Conservation (phyloP, 2,113 vertebrate genomes). For the Psammodynastes pulverulentus region DNA sequence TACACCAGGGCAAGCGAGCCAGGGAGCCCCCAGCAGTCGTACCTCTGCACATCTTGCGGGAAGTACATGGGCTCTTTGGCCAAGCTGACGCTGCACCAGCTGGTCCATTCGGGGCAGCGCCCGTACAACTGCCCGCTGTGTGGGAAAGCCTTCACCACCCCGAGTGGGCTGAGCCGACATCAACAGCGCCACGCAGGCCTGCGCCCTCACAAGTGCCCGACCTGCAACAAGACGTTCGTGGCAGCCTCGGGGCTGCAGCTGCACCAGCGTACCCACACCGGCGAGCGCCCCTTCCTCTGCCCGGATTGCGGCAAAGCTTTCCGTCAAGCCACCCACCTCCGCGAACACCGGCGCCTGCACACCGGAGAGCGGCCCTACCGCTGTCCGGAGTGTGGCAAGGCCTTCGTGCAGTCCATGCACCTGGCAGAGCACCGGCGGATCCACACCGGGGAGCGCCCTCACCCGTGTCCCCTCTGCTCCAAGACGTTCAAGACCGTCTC, state of each 20-base stretch:
- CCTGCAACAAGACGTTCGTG: constrained; percentile 82
- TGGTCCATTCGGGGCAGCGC: constrained; percentile 60
- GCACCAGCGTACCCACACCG: constrained; percentile 81
- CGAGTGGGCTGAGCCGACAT: constrained; percentile 26
- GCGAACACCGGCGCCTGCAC: constrained; percentile 86
- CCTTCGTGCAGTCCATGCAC: constrained; percentile 89
- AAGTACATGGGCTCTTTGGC: constrained; percentile 74
- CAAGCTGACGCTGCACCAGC: constrained; percentile 73
- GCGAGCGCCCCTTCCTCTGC: constrained; percentile 76
- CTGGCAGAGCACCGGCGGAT: constrained; percentile 82
- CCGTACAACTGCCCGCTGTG: constrained; percentile 42
- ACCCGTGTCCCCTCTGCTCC: constrained; percentile 75
- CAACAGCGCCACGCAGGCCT: constrained; percentile 66
- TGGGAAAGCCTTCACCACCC: constrained; percentile 48
- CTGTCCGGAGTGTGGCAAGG: constrained; percentile 82
- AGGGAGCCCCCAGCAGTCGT: background rate
- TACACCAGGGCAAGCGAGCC: background rate
- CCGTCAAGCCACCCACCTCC: constrained; percentile 85
- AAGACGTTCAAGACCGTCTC: constrained; percentile 88
- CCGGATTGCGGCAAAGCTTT: constrained; percentile 85
- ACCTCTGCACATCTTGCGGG: constrained; percentile 73
- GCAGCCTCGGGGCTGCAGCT: constrained; percentile 81
- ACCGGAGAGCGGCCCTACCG: constrained; percentile 82
- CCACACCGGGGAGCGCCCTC: constrained; percentile 82
- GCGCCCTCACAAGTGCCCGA: constrained; percentile 74